phyloP scores from a whole-genome alignment of 2,113 vertebrate species.

The Pygoscelis adeliae region DNA sequence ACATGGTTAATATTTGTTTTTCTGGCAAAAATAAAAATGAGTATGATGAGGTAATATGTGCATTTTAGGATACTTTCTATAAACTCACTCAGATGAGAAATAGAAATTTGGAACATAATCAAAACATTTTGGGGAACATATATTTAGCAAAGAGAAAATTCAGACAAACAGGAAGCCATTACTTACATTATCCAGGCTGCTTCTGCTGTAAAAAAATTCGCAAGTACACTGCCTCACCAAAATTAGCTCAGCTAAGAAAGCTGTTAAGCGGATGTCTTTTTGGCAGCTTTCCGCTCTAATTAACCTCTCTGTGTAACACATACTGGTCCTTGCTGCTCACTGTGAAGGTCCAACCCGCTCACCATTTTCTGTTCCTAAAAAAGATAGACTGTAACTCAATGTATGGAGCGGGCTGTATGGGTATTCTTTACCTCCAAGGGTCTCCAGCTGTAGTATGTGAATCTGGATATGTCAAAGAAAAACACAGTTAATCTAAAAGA shows the following conservation, averaged over 20 bases:
- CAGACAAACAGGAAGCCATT: not conserved
- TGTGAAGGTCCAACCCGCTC: not conserved
- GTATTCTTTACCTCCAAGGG: not conserved
- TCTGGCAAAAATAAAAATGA: not conserved
- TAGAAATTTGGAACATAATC: not conserved
- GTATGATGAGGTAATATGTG: not conserved
- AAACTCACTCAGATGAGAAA: not conserved
- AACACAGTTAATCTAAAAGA: not conserved
- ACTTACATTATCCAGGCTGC: not conserved
- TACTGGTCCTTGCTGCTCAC: not conserved
- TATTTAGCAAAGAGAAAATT: not conserved
- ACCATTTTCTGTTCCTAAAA: not conserved
- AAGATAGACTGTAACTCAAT: not conserved
- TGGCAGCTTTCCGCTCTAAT: not conserved
- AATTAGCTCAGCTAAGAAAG: not conserved
- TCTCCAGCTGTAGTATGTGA: not conserved
- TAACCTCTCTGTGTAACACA: not conserved
- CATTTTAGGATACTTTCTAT: not conserved
- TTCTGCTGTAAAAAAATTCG: not conserved
- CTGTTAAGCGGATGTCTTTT: not conserved
- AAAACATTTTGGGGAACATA: not conserved
- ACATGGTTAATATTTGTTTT: not conserved
- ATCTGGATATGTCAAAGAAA: not conserved
- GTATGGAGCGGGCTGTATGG: rapidly evolving
- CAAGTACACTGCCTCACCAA: not conserved